Evolutionary conservation across 2,888 invertebrate species (phyloP).

Genomic region (Malacosoma neustria): DNA sequence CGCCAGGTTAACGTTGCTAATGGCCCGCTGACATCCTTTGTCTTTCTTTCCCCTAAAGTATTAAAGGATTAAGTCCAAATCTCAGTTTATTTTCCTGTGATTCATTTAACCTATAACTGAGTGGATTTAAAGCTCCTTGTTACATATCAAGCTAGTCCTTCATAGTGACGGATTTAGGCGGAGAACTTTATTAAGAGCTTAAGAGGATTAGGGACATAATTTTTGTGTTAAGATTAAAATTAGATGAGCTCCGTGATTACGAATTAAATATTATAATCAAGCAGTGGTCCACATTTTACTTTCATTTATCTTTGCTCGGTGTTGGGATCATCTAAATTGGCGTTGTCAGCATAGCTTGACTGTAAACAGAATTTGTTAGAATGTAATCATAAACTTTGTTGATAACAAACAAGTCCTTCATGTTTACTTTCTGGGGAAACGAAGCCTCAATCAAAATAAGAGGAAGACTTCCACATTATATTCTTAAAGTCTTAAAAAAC

Average conservation of each 20-base stretch:
- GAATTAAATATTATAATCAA: background rate
- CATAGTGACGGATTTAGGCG: conserved; percentile 23
- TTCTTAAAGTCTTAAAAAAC: too few species aligned
- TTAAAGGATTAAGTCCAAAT: conserved; percentile 22
- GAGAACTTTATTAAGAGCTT: conserved; percentile 21
- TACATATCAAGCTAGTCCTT: conserved; percentile 22
- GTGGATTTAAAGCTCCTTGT: conserved; percentile 31
- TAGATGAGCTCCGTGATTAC: background rate
- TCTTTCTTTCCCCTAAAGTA: conserved; percentile 9
- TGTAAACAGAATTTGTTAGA: too few species aligned
- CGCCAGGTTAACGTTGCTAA: conserved; percentile 13
- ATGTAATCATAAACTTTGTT: too few species aligned
- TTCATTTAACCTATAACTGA: conserved; percentile 27
- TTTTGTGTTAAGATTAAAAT: background rate
- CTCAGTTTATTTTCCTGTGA: conserved; percentile 23
- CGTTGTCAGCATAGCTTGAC: background rate
- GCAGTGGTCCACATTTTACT: background rate
- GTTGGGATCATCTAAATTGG: background rate
- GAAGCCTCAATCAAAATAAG: too few species aligned
- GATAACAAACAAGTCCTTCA: too few species aligned
- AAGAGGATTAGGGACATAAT: conserved; percentile 7
- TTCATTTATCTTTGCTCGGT: background rate
- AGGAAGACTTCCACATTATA: too few species aligned
- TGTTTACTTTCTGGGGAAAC: too few species aligned
- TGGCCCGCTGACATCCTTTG: conserved; percentile 12